Evolutionary conservation across 2,888 invertebrate species (phyloP), one percentile per base, ranked within the genome.

Genomic region (Ceratothoa steindachneri): DNA sequence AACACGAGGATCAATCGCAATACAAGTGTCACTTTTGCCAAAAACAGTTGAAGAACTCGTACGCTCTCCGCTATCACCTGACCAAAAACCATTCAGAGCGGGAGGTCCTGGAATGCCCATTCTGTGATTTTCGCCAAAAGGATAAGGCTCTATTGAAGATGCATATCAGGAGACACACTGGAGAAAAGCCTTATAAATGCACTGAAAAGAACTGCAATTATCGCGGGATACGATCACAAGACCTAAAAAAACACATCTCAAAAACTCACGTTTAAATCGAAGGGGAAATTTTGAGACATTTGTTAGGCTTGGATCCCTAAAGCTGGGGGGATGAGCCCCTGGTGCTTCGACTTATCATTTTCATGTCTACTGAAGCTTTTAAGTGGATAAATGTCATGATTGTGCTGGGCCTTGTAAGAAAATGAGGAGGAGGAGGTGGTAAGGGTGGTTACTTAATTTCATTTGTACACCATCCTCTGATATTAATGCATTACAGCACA

Each of bases 141-240:
- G 60, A 60, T 60, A 60, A 60, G 24, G 19, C 60, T 12, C 27
- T 60, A 3, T 24, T 60, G 22, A 60, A 60, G 24, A 60, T 60
- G 12, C 60, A 60, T 24, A 60, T 60, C 19, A 60, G 60, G 24
- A 2, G 60, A 60, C 60, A 60, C 60, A 60, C 60, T 60, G 60
- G 60, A 24, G 60, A 60, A 24, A 60, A 60, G 24, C 60, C 60
- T 12, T 60, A 60, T 7, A 24, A 12, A 24, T 60, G 60, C 27
- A 15, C 3, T 15, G 60, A 60, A 60, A 7, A 60, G 1, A 24
- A 60, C 3, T 60, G 60, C 24, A 24, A 1, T 60, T 60, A 24
- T 24, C n/a, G 60, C 12, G 60, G 22, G 12, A 60, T 60, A 24
- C 60, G 60, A 22, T 60, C 60, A 22, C 60, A 60, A 60, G 60